Base-by-base conservation (phyloP, 2,888 invertebrate genomes). In the Clistopyga incitator region DNA sequence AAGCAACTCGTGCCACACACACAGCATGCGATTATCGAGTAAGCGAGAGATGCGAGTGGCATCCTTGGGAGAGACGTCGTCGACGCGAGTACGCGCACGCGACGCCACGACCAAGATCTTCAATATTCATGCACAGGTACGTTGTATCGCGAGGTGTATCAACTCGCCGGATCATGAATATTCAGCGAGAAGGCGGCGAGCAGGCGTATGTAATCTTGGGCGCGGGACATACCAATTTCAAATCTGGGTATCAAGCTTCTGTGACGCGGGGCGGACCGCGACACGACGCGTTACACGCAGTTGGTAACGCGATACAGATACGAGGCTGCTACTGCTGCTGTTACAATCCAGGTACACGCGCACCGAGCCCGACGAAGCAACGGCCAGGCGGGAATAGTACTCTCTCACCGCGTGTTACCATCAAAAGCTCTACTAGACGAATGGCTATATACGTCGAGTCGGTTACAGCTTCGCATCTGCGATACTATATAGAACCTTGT, bases 131-230 rank as follows among this genome's bases (percentile, higher is more conserved):
- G 85, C 61, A 68, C 56, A 71, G 75, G 64, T 79, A 79, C 65
- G 68, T 75, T 38, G 80, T 71, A 64, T 78, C 64, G 68, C 75
- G 70, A 34, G 75, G 59, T 84, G 84, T 81, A 84, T 84, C 81
- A 84, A 83, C 79, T 84, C 76, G 76, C 82, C 54, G 79, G 71
- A 84, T 83, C 89, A 89, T 89, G 89, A 89, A 89, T 89, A 89
- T 89, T 89, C 88, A 88, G 29, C 15, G 47, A 68, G 50, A 47
- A 23, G 68, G 56, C 29, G 25, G 34, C 42, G 38, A 25, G 45
- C 70, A 78, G 81, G 81, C 81, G 81, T 81, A 65, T 84, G 84
- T 84, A 84, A 84, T 84, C 84, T 84, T 81, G 84, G 78, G 67
- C 71, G 81, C 64, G 84, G 78, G 56, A 84, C 84, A 84, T 76